Percentiles rank a stretch among this genome's conserved stretches.
Evolutionary conservation across 2,888 invertebrate species (phyloP).

Genomic region (Drosophila macrothrix): DNA sequence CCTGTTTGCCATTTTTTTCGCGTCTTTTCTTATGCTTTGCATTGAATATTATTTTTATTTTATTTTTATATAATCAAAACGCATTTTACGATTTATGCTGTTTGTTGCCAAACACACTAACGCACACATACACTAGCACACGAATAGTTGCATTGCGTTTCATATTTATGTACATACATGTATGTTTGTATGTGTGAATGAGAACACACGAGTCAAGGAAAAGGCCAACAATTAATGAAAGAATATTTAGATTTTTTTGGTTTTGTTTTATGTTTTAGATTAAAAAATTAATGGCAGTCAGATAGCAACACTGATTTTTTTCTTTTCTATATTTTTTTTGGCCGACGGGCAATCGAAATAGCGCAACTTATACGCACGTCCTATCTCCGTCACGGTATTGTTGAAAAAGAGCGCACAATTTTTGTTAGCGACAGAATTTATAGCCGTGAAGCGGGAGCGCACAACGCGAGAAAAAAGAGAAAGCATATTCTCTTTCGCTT

Average conservation of each 20-base stretch:
- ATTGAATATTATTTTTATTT: constrained; percentile 20
- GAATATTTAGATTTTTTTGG: constrained; percentile 13
- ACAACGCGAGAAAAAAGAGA: constrained; percentile 22
- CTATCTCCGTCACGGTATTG: constrained; percentile 71
- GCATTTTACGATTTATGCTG: constrained; percentile 42
- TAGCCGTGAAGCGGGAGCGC: constrained; percentile 43
- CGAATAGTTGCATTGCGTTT: constrained; percentile 10
- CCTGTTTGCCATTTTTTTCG: constrained; percentile 26
- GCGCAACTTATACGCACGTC: constrained; percentile 70
- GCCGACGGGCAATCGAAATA: constrained; percentile 56
- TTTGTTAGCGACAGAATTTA: constrained; percentile 64
- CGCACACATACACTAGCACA: constrained; percentile 25
- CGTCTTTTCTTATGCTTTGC: constrained; percentile 6
- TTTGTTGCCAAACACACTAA: constrained; percentile 23
- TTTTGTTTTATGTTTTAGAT: constrained; percentile 3
- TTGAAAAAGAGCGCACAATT: constrained; percentile 78
- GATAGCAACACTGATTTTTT: background rate
- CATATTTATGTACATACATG: constrained; percentile 19
- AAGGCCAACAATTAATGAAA: constrained; percentile 17
- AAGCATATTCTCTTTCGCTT: constrained; percentile 11
- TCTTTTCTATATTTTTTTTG: constrained; percentile 42
- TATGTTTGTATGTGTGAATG: constrained; percentile 28
- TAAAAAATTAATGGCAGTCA: constrained; percentile 21
- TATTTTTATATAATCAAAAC: constrained; percentile 68
- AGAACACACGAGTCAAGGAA: constrained; percentile 24